Evolutionary conservation across 2,888 invertebrate species (phyloP).

Genomic region (Stenurella melanura): DNA sequence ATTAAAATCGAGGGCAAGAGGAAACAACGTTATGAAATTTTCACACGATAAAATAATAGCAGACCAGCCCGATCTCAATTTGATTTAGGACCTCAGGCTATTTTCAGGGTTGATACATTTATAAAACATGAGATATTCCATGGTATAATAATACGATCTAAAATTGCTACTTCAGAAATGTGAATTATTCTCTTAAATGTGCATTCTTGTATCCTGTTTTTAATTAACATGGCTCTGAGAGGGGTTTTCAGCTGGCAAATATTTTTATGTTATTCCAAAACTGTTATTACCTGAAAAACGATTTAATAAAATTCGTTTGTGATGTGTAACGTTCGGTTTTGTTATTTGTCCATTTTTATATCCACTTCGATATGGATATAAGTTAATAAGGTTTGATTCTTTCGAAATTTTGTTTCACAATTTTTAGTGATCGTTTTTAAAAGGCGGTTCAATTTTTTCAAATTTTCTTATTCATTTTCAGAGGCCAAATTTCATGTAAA

Average conservation of each 20-base stretch:
- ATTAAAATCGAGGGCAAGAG: neutral
- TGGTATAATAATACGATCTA: neutral
- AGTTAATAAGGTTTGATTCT: no score
- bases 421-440: no score
- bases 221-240: neutral
- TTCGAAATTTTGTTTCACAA: no score
- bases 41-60: constrained; percentile 2
- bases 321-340: no score
- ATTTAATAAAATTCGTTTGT: neutral
- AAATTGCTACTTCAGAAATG: constrained; percentile 4
- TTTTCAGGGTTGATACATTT: neutral
- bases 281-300: neutral
- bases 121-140: neutral
- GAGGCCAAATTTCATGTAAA: no score
- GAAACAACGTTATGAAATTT: neutral
- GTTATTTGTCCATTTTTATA: no score
- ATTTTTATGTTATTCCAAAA: neutral
- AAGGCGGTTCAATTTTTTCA: no score
- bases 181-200: neutral
- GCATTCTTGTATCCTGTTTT: neutral
- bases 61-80: neutral
- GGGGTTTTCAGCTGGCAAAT: neutral
- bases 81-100: constrained; percentile 4
- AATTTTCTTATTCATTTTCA: no score
- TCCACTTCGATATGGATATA: no score